These are phyloP conservation scores for Gymnogyps californianus DNA, from an alignment of 2,113 vertebrate genomes.

Conservation along the genomic window DNA sequence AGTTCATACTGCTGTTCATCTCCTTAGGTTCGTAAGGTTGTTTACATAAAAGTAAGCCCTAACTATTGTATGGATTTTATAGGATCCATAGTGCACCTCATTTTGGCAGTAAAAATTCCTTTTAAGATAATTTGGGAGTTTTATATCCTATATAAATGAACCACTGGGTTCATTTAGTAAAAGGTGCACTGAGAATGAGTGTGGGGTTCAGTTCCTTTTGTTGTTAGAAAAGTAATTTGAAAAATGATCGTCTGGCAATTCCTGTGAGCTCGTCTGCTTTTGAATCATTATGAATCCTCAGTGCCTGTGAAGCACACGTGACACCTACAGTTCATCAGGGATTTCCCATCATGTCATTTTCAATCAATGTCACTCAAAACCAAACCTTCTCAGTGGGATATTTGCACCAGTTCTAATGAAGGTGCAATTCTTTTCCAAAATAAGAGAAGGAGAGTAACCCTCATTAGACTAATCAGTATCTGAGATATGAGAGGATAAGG, in stretches of 20 bases:
- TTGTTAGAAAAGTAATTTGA: neutral
- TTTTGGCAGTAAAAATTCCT: neutral
- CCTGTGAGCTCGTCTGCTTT: neutral
- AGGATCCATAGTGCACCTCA: neutral
- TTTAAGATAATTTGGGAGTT: neutral
- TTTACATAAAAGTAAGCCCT: neutral
- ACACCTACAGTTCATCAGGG: neutral
- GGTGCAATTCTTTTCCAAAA: neutral
- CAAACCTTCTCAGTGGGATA: neutral
- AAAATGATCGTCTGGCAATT: neutral
- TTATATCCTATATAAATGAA: neutral
- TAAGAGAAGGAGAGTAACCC: neutral
- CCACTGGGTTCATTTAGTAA: neutral
- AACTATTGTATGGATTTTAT: neutral
- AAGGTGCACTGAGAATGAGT: neutral
- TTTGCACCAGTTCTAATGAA: neutral
- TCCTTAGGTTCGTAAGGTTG: neutral
- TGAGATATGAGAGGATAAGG: neutral
- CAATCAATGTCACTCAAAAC: neutral
- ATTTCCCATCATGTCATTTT: neutral
- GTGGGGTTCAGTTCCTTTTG: neutral
- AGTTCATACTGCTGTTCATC: neutral
- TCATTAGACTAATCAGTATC: neutral
- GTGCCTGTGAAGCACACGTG: neutral
- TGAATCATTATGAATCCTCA: neutral